Conservation (phyloP, 64 coral and sea anemone genomes). For the Stichodactyla helianthus region DNA sequence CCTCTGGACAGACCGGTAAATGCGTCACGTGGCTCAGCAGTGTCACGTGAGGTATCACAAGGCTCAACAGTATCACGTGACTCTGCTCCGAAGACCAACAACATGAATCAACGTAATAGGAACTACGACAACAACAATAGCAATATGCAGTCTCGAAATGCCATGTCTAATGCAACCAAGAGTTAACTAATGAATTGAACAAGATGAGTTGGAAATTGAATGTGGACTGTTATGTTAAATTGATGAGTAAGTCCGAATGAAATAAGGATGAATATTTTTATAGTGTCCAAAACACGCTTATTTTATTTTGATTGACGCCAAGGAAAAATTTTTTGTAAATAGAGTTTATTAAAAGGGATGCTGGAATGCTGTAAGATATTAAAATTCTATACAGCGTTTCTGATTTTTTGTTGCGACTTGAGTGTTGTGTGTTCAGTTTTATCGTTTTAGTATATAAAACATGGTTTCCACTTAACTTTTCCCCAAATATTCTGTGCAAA, state of each 20-base stretch:
- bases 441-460: background rate
- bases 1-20: background rate
- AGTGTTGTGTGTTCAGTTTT: background rate
- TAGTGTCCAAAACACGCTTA: background rate
- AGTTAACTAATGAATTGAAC: background rate
- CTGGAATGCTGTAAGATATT: background rate
- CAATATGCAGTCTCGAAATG: background rate
- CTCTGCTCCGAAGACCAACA: background rate
- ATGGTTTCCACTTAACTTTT: background rate
- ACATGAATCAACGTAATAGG: background rate
- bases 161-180: background rate
- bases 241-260: background rate
- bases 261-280: background rate
- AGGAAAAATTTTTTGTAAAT: background rate
- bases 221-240: background rate
- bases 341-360: background rate
- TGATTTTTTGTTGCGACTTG: background rate
- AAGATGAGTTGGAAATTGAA: background rate
- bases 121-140: background rate
- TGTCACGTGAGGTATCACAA: background rate
- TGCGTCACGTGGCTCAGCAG: background rate
- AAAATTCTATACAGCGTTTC: background rate
- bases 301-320: background rate
- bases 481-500: background rate
- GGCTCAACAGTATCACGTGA: background rate